Conservation (phyloP, 2,113 vertebrate genomes). For the Okapia johnstoni region DNA sequence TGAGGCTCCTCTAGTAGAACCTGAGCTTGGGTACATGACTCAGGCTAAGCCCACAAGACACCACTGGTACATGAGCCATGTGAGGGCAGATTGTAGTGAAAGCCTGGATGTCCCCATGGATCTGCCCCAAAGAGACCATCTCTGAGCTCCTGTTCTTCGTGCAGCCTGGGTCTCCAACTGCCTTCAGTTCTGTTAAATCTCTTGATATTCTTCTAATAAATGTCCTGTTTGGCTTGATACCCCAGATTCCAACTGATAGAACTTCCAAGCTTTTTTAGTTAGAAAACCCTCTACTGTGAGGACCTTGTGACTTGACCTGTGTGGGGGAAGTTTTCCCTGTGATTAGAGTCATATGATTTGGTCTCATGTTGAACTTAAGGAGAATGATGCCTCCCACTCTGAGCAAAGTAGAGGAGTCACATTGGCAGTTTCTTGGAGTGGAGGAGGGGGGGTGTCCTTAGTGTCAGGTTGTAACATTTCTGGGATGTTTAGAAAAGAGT, state of each 20-base stretch:
- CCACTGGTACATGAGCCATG: neutral
- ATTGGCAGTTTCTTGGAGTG: neutral
- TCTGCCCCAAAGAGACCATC: neutral
- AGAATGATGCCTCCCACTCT: neutral
- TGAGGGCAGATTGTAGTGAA: fast-evolving
- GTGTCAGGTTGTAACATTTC: neutral
- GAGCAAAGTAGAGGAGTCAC: neutral
- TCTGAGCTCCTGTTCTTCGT: neutral
- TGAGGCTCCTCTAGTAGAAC: neutral
- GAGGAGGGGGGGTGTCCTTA: neutral
- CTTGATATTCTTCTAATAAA: neutral
- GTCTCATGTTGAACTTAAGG: neutral
- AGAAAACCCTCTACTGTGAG: neutral
- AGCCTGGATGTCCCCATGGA: neutral
- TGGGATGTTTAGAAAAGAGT: neutral
- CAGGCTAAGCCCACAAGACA: neutral
- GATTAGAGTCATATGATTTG: neutral
- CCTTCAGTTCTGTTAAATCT: neutral
- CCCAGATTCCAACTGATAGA: neutral
- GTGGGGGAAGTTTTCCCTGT: neutral
- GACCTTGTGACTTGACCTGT: neutral
- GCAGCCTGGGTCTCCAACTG: neutral
- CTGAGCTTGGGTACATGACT: neutral
- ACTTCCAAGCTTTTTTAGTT: neutral
- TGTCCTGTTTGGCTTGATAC: neutral